Base-by-base conservation (phyloP, 1,140 invertebrate genomes). In the Eufriesea mexicana region DNA sequence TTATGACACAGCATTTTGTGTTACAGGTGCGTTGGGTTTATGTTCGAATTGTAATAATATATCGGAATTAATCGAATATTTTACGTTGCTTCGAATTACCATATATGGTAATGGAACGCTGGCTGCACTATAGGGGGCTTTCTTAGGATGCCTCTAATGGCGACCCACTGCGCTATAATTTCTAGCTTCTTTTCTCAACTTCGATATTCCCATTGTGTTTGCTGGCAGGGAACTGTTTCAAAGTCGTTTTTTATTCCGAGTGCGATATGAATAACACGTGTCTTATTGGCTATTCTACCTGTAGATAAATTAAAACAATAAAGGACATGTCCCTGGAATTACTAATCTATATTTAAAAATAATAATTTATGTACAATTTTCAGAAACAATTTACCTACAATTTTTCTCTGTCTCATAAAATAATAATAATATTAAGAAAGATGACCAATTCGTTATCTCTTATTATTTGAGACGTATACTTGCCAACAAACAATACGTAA, bases 41-140 rank as follows among this genome's bases (percentile, higher is more conserved):
- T 45, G 14, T 67, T 67, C n/a, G 20, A 10, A 18, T 23, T n/a
- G 0, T n/a, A 67, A 47, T n/a, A 67, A 16, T 70, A 7, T 28
- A 10, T 49, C 9, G 67, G 9, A 9, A 42, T 25, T 25, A 70
- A 47, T 70, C 23, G n/a, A 47, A 7, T 7, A 49, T 25, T 70
- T 70, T 70, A 70, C 18, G 14, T 45, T 16, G 10, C 16, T 18
- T 25, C 35, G 45, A 49, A 70, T 70, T 70, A 70, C 45, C 45
- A 70, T 70, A 70, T 70, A 70, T 70, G 67, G n/a, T 70, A 70
- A 70, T 70, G 45, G 12, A 20, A 49, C 45, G n/a, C 25, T n/a
- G n/a, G 20, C 45, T 49, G 14, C 45, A 23, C 45, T 20, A 23
- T 49, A 14, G 45, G 66, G 23, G 67, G 67, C 6, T 70, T 70